A percentile compares a stretch with the other conserved stretches of the same genome.
Conservation (phyloP, 2,113 vertebrate species). For the Puma concolor region DNA sequence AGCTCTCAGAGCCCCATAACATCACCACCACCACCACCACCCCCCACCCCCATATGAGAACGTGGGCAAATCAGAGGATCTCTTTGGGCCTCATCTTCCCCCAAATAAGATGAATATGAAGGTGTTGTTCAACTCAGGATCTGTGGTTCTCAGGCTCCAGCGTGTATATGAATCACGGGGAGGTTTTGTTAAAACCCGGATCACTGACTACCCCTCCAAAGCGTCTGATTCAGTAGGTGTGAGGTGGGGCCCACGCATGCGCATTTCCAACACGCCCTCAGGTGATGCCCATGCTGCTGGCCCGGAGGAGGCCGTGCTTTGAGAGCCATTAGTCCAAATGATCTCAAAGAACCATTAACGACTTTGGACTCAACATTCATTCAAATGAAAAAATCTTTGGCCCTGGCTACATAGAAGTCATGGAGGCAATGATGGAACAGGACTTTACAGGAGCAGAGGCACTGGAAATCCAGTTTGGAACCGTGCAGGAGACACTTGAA, state of each 20-base stretch:
- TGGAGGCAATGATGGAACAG: background rate
- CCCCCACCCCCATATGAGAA: background rate
- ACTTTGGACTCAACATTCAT: background rate
- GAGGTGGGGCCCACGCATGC: background rate
- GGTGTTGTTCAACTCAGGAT: background rate
- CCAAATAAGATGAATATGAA: background rate
- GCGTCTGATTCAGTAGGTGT: background rate
- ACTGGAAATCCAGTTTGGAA: background rate
- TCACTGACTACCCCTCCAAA: background rate
- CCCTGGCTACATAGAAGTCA: background rate
- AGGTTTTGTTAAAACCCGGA: background rate
- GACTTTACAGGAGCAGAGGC: background rate
- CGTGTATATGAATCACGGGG: background rate
- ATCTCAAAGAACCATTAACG: background rate
- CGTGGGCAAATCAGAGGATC: fast-evolving
- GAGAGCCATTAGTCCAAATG: background rate
- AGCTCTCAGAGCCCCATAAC: background rate
- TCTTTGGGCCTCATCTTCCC: background rate
- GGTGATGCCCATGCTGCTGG: fast-evolving
- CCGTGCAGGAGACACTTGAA: fast-evolving
- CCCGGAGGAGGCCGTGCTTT: background rate
- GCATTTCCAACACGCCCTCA: background rate
- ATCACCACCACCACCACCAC: too few species aligned
- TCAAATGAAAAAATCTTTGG: background rate
- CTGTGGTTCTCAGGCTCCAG: background rate